A percentile compares a stretch with the other conserved stretches of the same genome.
These are phyloP conservation scores for Neopipo cinnamomea DNA, from an alignment of 2,113 vertebrate species.

Conservation along the genomic window DNA sequence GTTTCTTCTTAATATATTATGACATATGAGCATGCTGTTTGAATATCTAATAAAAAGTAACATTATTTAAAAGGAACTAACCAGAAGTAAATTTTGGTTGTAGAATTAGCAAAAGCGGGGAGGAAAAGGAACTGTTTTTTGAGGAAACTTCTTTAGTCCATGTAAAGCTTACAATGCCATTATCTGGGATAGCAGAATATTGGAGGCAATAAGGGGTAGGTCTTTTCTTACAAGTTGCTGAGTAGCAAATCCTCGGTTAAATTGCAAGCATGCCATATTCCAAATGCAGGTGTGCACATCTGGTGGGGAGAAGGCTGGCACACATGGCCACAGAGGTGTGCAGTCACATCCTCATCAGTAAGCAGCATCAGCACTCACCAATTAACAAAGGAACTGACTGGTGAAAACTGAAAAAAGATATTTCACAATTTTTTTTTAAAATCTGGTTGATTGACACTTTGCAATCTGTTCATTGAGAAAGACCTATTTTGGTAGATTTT, in stretches of 20 bases:
- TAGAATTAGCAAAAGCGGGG: neutral
- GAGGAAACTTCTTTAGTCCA: neutral
- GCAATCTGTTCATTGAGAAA: neutral
- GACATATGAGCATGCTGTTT: neutral
- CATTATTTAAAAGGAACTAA: neutral
- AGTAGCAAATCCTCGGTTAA: neutral
- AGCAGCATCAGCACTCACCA: neutral
- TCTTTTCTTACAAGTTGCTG: neutral
- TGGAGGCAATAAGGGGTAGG: neutral
- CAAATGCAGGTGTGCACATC: neutral
- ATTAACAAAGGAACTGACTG: neutral
- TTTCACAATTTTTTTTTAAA: neutral
- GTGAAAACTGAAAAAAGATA: neutral
- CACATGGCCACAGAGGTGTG: neutral
- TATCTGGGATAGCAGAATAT: neutral
- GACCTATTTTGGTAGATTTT: neutral
- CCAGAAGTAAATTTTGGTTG: neutral
- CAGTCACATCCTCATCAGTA: rapidly evolving
- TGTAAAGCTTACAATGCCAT: neutral
- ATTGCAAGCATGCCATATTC: neutral
- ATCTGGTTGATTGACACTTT: neutral
- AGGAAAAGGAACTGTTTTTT: neutral
- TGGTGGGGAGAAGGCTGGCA: neutral
- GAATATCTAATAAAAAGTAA: neutral
- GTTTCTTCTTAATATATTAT: neutral